Evolutionary conservation across 1,140 invertebrate species (phyloP), one percentile per base, ranked within the genome.

Genomic region (Pentalonia nigronervosa): DNA sequence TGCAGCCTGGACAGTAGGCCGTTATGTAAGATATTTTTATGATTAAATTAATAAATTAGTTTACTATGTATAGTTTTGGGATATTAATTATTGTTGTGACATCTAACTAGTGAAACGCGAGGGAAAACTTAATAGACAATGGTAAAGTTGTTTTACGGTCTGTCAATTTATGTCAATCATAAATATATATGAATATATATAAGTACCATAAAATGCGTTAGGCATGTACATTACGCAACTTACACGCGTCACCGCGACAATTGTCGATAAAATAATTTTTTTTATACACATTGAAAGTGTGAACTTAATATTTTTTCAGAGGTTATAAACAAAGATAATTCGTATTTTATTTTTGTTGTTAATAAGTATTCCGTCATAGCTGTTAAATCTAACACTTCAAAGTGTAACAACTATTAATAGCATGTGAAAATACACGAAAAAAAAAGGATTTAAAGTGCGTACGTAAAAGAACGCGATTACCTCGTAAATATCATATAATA

Each of bases 41-140:
- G 60, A 76, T 76, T 76, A 67, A 67, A 34, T 76, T n/a, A 76
- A n/a, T n/a, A 76, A 76, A 76, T 76, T 76, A 76, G n/a, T 76
- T 17, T n/a, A 76, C 60, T 7, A 76, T 76, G 1, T 53, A n/a
- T n/a, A 76, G 14, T n/a, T 76, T 76, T 76, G 60, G 60, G n/a
- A 4, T 76, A 76, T 76, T 76, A 76, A 76, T 76, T 76, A 76
- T 76, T n/a, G n/a, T 76, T 76, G 14, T 76, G 30, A n/a, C 60
- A 76, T 76, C 25, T 67, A 67, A 67, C 60, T 67, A 14, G 60
- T 67, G 60, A 67, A 67, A 67, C 30, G 30, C 56, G 8, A 11
- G 9, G 11, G 9, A 0, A n/a, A n/a, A 67, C 30, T 30, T 67
- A 4, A 34, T 76, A 20, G 0, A n/a, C 14, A n/a, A 76, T n/a